phyloP scores from a whole-genome alignment of 1,140 invertebrate species.

The Triops cancriformis region DNA sequence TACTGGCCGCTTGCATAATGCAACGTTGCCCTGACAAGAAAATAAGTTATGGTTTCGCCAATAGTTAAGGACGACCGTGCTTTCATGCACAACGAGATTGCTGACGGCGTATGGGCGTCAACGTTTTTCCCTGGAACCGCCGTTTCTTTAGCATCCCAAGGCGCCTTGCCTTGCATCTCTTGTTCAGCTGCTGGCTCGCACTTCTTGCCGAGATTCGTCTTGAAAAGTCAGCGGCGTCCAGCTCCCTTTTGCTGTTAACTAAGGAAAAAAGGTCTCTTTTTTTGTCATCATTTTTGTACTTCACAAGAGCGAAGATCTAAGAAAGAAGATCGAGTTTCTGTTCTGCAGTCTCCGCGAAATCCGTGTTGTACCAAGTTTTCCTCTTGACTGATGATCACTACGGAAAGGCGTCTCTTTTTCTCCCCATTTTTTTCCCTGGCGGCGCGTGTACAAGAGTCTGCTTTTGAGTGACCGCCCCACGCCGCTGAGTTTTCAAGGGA shows the following conservation, averaged over 20 bases:
- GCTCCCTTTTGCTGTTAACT: no score
- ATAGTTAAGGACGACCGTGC: background rate
- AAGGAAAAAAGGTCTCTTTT: background rate
- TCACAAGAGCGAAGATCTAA: background rate
- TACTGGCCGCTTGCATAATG: background rate
- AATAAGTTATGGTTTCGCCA: background rate
- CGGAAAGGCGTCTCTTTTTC: background rate
- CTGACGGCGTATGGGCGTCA: background rate
- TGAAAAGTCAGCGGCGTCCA: background rate
- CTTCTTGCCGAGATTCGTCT: constrained; percentile 3
- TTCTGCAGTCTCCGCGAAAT: constrained; percentile 1
- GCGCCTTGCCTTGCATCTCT: background rate
- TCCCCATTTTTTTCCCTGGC: background rate
- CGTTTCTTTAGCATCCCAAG: background rate
- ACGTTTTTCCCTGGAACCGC: constrained; percentile 2
- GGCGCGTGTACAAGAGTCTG: background rate
- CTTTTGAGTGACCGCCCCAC: background rate
- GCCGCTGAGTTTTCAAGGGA: background rate
- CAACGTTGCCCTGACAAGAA: background rate
- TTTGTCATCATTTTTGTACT: constrained; percentile 14
- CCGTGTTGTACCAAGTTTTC: background rate
- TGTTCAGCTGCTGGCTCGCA: background rate
- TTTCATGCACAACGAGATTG: background rate
- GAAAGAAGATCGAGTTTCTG: background rate
- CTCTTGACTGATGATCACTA: background rate